Base-by-base conservation (phyloP, 2,797 vertebrate species). In the Lithobates pipiens region DNA sequence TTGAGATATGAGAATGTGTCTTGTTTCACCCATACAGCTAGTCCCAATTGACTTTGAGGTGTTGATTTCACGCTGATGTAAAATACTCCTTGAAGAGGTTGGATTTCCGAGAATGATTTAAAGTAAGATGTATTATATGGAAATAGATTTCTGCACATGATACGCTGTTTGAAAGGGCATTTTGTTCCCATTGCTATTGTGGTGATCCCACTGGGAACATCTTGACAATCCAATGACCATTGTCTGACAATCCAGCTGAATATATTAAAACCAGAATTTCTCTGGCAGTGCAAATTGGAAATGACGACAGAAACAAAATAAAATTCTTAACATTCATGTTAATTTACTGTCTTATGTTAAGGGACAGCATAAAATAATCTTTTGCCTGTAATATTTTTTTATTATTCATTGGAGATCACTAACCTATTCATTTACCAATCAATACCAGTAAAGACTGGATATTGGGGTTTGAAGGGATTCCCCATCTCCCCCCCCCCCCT, bases 121-220 rank as follows among this genome's bases (percentile, higher is more conserved):
- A 69, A 70, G 39, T 72, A 32, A 71, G 39, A 80, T 39, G 78
- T n/a, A 71, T 71, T 71, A 57, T 18, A 23, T 36, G 68, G 68
- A 80, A 80, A 80, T 80, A 80, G 78, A 80, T 72, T 80, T 80
- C 57, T 72, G 44, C 78, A 46, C 68, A 71, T 72, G 78, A 80
- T 80, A n/a, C 23, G 68, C 57, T 71, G 23, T 57, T 18, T 61
- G 78, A 72, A 80, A 72, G 78, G 46, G 68, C 78, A 80, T 72
- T 71, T 80, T 80, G 68, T 80, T 44, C 78, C 36, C 34, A 57
- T 15, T 71, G 67, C 42, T 71, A 29, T 72, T n/a, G 70, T 68
- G 27, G 27, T 69, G 39, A 13, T 50, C 68, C 78, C 32, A 21
- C 42, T 50, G 44, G 78, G 68, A 54, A 21, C 18, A 10, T 25